Evolutionary conservation across 2,113 vertebrate species (phyloP), one percentile per base, ranked within the genome.

Genomic region (Ctenodactylus gundi): DNA sequence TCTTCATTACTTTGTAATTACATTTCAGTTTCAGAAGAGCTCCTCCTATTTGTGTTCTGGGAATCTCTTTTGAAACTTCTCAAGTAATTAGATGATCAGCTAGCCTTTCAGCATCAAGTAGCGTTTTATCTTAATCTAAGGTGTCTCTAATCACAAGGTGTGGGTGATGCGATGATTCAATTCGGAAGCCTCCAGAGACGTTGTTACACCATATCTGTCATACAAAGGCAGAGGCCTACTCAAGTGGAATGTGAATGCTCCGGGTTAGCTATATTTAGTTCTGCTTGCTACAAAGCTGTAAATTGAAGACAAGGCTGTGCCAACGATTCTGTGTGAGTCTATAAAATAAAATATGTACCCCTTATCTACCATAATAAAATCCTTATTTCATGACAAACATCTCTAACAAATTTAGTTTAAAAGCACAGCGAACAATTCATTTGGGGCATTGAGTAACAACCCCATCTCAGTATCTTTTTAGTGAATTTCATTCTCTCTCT

Each of bases 81-180:
- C 90, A 88, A 88, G 68, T 96, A 96, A 97, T 97, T 97, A 97
- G 95, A 97, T 90, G 68, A 96, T 94, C 95, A 88, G 94, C 94
- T 96, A 97, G 96, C 95, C 91, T 97, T 96, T 93, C 67, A 95
- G 93, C 73, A 96, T 97, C 94, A 90, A 97, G 92, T 96, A 82
- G 72, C 88, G 86, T 96, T 97, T 97, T 95, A 95, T 96, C 94
- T 97, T 97, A 97, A 97, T 97, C 95, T 96, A 95, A 94, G 85
- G 90, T 96, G 92, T 95, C 90, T 95, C 97, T 96, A 96, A 92
- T 95, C 97, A 95, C 94, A 96, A 97, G 94, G 92, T 97, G 94
- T 95, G 93, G 57, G 81, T 92, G 88, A 92, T 77, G 75, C 95
- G 97, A 96, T 93, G 85, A 96, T 96, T 97, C 90, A 95, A 96